Base-by-base conservation (phyloP, 1,140 invertebrate species). In the Aphis gossypii region DNA sequence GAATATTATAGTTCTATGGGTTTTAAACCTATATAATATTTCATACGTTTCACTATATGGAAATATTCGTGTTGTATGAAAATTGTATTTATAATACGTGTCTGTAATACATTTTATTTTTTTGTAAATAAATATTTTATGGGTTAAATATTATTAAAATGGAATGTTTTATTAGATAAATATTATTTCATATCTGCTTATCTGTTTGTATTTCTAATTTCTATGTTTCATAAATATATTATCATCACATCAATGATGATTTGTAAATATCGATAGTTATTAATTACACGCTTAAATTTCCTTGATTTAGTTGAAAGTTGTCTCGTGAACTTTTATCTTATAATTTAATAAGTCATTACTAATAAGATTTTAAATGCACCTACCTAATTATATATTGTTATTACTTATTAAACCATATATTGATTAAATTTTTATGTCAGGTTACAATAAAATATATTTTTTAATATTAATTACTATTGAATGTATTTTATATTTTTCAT, bases 111-210 rank as follows among this genome's bases (percentile, higher is more conserved):
- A 83, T 83, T 83, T 38, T 83, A 83, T 83, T 83, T 38, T 83
- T 83, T 83, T 83, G 76, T 38, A 83, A 30, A 83, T 83, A 83
- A 83, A 83, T 83, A 83, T 83, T 83, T 38, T 38, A 83, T 83
- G 35, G 35, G 20, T 38, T 38, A 1, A 83, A 76, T 83, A 60
- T 83, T 38, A 38, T 38, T 84, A 23, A 76, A 76, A 76, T 76
- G 5, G 60, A 76, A 76, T 76, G n/a, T 18, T 35, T 76, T 76
- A 76, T 76, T 76, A n/a, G n/a, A 18, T 76, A n/a, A 76, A 30
- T 76, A 68, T 9, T 68, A 76, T 76, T 68, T 35, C n/a, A 76
- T n/a, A 6, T 76, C 60, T 76, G 30, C n/a, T 76, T 41, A 41
- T 41, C 38, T 41, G 38, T 41, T 41, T 41, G 2, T 41, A 41